Conservation (phyloP, 2,797 vertebrate genomes). For the Halcyon leucocephala region DNA sequence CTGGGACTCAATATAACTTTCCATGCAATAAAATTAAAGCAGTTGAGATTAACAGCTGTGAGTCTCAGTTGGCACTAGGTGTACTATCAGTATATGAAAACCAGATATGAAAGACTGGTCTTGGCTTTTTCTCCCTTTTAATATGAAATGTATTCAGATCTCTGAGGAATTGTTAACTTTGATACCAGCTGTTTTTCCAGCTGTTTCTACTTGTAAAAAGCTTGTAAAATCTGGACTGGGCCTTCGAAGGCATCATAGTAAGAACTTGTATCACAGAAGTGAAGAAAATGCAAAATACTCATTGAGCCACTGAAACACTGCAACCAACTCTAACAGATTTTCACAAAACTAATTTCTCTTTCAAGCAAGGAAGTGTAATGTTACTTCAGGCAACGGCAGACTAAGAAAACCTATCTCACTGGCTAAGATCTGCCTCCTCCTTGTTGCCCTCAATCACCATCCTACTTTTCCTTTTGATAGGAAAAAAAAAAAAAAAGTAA, state of each 20-base stretch:
- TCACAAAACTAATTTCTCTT: not conserved
- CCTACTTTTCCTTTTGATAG: not conserved
- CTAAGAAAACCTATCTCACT: not conserved
- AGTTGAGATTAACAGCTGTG: not conserved
- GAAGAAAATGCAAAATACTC: slow-evolving; percentile 17
- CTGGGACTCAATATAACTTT: not conserved
- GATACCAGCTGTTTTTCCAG: not conserved
- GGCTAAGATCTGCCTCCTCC: not conserved
- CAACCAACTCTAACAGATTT: not conserved
- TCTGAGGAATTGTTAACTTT: not conserved
- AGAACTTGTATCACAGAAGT: not conserved
- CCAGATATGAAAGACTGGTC: not conserved
- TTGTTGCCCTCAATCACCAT: not conserved
- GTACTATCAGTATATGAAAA: not conserved
- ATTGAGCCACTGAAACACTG: not conserved
- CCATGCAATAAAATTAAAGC: not conserved
- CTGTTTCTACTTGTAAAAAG: not conserved
- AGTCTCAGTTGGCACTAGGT: not conserved
- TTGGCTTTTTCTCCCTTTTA: not conserved
- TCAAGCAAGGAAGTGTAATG: not conserved
- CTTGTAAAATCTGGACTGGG: not conserved
- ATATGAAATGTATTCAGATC: not conserved
- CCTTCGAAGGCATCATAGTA: not conserved
- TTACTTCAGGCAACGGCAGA: not conserved
- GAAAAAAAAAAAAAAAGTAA: not conserved